A percentile compares a stretch with the other conserved stretches of the same genome.
These are phyloP conservation scores for Sebastes iracundus DNA, from an alignment of 2,797 vertebrate genomes.

Conservation along the genomic window DNA sequence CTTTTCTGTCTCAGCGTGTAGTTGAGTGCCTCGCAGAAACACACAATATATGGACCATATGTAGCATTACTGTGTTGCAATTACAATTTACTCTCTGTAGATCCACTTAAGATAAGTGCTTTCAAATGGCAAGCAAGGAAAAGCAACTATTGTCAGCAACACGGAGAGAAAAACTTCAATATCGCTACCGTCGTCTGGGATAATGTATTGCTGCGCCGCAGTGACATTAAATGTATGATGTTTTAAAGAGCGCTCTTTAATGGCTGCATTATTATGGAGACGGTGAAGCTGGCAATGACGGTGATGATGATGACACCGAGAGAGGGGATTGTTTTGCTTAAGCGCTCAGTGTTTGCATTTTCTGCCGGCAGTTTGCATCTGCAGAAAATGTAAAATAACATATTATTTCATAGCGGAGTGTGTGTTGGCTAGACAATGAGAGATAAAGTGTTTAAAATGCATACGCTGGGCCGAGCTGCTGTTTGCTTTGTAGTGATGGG, in stretches of 20 bases:
- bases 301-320: slow-evolving; percentile 21
- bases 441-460: slow-evolving; percentile 69
- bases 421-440: slow-evolving; percentile 55
- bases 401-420: slow-evolving; percentile 45
- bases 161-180: slow-evolving; percentile 44
- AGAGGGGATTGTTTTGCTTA: slow-evolving; percentile 31
- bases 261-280: slow-evolving; percentile 31
- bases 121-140: slow-evolving; percentile 70
- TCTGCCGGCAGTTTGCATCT: slow-evolving; percentile 23
- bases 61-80: slow-evolving; percentile 68
- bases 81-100: slow-evolving; percentile 72
- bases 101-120: slow-evolving; percentile 79
- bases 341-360: slow-evolving; percentile 35
- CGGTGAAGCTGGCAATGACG: slow-evolving; percentile 8
- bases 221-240: slow-evolving; percentile 31
- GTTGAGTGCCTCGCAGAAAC: slow-evolving; percentile 46
- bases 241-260: slow-evolving; percentile 50
- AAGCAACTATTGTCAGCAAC: slow-evolving; percentile 64
- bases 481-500: slow-evolving; percentile 73
- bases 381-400: slow-evolving; percentile 56
- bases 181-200: slow-evolving; percentile 3
- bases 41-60: slow-evolving; percentile 62
- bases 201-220: slow-evolving; percentile 44
- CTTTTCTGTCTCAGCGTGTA: slow-evolving; percentile 52
- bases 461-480: slow-evolving; percentile 59